A percentile compares a stretch with the other conserved stretches of the same genome.
Evolutionary conservation across 35 echinoderm and acorn worm species (phyloP).

Genomic region (Stichopus chloronotus): DNA sequence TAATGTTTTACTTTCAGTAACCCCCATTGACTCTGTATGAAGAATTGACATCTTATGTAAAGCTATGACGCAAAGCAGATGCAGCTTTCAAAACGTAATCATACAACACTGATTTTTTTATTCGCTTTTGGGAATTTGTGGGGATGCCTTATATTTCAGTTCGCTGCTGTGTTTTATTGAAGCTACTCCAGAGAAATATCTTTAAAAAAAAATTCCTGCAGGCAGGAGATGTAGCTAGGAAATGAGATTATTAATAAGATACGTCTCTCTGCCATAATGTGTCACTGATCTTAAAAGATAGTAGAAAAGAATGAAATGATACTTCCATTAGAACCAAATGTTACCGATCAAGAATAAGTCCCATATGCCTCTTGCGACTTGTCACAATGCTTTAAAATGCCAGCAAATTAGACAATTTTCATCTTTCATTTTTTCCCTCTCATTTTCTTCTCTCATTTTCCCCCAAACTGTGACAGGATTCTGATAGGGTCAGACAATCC

Average conservation of each 20-base stretch:
- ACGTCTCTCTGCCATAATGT: slow-evolving; percentile 43
- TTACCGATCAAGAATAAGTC: slow-evolving; percentile 40
- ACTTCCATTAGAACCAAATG: slow-evolving; percentile 26
- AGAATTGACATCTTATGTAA: too few relatives aligned
- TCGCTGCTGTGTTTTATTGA: not conserved
- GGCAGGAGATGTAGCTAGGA: slow-evolving; percentile 31
- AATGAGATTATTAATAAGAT: slow-evolving; percentile 30
- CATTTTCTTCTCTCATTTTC: not conserved
- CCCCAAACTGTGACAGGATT: slow-evolving; percentile 14
- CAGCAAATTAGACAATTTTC: slow-evolving; percentile 20
- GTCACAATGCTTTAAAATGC: slow-evolving; percentile 12
- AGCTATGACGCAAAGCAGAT: too few relatives aligned
- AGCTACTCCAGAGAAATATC: not conserved
- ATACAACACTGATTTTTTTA: too few relatives aligned
- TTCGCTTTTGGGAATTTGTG: not conserved
- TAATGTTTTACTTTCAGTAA: too few relatives aligned
- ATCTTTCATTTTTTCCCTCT: not conserved
- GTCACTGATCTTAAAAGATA: slow-evolving; percentile 38
- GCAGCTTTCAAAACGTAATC: too few relatives aligned
- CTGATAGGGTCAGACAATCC: slow-evolving; percentile 30
- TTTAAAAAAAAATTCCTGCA: not conserved
- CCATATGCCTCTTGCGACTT: slow-evolving; percentile 11
- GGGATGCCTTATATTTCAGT: not conserved
- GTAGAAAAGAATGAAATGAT: not conserved
- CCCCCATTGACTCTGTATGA: too few relatives aligned